These are phyloP conservation scores for Spinibarbus caldwelli DNA, from an alignment of 2,797 vertebrate species.

Conservation along the genomic window DNA sequence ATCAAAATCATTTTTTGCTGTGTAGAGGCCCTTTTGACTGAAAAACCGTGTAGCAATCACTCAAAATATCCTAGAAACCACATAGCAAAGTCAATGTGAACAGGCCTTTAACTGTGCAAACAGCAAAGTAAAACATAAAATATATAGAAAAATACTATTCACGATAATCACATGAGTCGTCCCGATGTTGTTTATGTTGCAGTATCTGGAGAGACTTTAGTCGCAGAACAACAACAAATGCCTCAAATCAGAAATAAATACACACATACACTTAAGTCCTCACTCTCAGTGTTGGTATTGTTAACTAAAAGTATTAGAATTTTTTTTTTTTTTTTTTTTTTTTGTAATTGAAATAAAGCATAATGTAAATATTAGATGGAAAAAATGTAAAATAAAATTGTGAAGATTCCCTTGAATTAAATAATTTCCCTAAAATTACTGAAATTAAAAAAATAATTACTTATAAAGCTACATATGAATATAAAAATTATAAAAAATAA, in stretches of 20 bases:
- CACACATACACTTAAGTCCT: not conserved
- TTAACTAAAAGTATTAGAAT: not conserved
- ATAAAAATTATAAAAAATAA: not conserved
- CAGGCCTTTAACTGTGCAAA: not conserved
- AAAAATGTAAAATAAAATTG: not conserved
- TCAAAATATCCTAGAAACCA: not conserved
- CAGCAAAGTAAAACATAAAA: not conserved
- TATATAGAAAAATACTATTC: not conserved
- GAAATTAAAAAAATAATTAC: not conserved
- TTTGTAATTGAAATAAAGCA: not conserved
- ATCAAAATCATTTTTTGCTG: not conserved
- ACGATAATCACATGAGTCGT: not conserved
- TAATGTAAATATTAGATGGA: not conserved
- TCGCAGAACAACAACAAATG: constrained; percentile 6
- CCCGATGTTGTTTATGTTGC: not conserved
- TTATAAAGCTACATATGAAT: not conserved
- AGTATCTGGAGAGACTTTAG: not conserved
- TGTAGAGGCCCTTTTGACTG: not conserved
- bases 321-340: not conserved
- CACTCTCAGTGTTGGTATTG: not conserved
- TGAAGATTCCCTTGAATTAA: not conserved
- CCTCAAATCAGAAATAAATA: constrained; percentile 6
- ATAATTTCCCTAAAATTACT: not conserved
- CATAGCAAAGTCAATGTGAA: not conserved
- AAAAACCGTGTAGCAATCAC: not conserved